Evolutionary conservation across 2,888 invertebrate genomes (phyloP).

Genomic region (Synergus itoensis): DNA sequence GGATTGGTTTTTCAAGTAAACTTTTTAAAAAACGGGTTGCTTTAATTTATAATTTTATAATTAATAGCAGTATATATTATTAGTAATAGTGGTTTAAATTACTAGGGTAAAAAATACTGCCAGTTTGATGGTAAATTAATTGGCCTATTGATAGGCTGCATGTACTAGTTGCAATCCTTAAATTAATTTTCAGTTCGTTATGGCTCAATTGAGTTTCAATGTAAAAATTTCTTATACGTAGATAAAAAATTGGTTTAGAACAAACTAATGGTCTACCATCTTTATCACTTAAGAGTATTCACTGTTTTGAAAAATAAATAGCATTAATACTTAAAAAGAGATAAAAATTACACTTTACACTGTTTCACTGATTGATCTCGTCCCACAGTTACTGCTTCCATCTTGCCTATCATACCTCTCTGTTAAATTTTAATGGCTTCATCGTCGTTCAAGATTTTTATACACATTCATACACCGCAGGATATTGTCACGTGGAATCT

Average conservation of each 20-base stretch:
- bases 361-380: slow-evolving; percentile 29
- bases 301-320: not conserved
- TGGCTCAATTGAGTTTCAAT: not conserved
- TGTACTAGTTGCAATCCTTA: not conserved
- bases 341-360: slow-evolving; percentile 29
- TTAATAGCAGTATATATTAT: not conserved
- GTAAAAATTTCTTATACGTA: not conserved
- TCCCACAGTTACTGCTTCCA: slow-evolving; percentile 51
- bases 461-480: slow-evolving; percentile 22
- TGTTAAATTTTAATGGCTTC: slow-evolving; percentile 58
- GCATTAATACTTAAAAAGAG: not conserved
- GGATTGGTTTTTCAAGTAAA: not conserved
- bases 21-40: not conserved
- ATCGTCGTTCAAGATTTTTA: slow-evolving; percentile 49
- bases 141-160: not conserved
- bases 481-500: not conserved
- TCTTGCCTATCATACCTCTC: slow-evolving; percentile 57
- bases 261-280: not conserved
- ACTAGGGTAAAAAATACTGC: not conserved
- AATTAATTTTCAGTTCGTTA: not conserved
- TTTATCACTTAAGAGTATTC: not conserved
- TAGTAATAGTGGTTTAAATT: not conserved
- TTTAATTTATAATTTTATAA: not conserved
- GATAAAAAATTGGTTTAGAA: not conserved
- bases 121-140: not conserved